Evolutionary conservation across 2,797 vertebrate species (phyloP), one percentile per base, ranked within the genome.

Genomic region (Spinus olivaceus): DNA sequence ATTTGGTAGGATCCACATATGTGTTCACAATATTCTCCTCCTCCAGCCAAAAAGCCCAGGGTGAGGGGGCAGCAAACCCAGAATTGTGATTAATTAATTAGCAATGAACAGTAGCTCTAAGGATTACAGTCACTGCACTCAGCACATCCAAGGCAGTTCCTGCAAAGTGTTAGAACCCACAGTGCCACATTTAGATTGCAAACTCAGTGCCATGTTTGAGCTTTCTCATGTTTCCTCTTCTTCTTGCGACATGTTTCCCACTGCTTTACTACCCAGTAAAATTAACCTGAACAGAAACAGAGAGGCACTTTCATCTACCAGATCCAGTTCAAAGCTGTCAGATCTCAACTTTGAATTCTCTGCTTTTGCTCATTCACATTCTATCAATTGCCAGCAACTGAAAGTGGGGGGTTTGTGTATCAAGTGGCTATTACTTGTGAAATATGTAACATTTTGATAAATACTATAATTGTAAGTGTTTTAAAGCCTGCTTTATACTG

Each of bases 401-500:
- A 47, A 80, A 76, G 28, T 23, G n/a, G 20, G 35, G 19, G 0
- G 2, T 27, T 41, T 77, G 37, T 39, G 44, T 57, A 92, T 85
- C 44, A 77, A 56, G 71, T 28, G 2, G 27, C 39, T 81, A 79
- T 91, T 51, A 7, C 71, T 90, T 84, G 50, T 63, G 85, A 32
- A 91, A 96, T 86, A 47, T 25, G 35, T 67, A 84, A 70, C 64
- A 32, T 89, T 92, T 82, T 66, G 56, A 86, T 57, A 95, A 79
- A 83, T 71, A 83, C 32, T 44, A 54, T 79, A 61, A 90, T 89
- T 81, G 89, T 63, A 80, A 83, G 86, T 81, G n/a, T 70, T 85
- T 74, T 76, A 60, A 80, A 91, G 69, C 74, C 64, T 41, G n/a
- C 21, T 82, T 85, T 92, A 57, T 77, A 56, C 39, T 73, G 25